Evolutionary conservation across 2,888 invertebrate genomes (phyloP).

Genomic region (Nezara viridula): DNA sequence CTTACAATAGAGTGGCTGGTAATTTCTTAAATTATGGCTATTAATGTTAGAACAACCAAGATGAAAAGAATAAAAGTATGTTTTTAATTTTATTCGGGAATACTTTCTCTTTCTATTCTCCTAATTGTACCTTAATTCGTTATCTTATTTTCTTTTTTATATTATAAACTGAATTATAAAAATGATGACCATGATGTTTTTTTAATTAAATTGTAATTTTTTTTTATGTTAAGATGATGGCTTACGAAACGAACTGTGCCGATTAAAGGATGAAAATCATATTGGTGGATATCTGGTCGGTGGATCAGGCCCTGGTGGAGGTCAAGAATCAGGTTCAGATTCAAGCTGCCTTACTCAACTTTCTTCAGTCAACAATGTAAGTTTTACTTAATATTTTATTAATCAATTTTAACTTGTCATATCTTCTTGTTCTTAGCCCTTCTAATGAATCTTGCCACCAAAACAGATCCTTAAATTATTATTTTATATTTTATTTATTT

Average conservation of each 20-base stretch:
- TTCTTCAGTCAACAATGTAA: conserved; percentile 52
- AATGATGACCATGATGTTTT: background rate
- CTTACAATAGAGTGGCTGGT: too few relatives aligned
- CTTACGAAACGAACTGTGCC: conserved; percentile 47
- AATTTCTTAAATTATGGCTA: too few relatives aligned
- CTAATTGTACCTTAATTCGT: too few relatives aligned
- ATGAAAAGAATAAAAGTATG: too few relatives aligned
- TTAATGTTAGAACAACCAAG: too few relatives aligned
- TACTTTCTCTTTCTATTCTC: too few relatives aligned
- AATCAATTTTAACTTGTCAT: background rate
- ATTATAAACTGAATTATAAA: too few relatives aligned
- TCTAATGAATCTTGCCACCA: too few relatives aligned
- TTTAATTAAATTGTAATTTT: background rate
- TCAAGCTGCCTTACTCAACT: conserved; percentile 58
- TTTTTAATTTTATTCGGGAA: too few relatives aligned
- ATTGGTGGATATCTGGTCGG: conserved; percentile 45
- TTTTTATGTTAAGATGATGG: conserved; percentile 46
- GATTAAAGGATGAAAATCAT: conserved; percentile 47
- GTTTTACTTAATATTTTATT: background rate
- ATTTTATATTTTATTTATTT: too few relatives aligned
- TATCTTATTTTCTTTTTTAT: too few relatives aligned
- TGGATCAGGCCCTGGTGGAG: background rate
- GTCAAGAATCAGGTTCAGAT: conserved; percentile 56
- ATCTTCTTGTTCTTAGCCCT: background rate
- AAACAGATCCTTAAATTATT: too few relatives aligned